Conservation (phyloP, 1,140 invertebrate species). For the Nomia melanderi region DNA sequence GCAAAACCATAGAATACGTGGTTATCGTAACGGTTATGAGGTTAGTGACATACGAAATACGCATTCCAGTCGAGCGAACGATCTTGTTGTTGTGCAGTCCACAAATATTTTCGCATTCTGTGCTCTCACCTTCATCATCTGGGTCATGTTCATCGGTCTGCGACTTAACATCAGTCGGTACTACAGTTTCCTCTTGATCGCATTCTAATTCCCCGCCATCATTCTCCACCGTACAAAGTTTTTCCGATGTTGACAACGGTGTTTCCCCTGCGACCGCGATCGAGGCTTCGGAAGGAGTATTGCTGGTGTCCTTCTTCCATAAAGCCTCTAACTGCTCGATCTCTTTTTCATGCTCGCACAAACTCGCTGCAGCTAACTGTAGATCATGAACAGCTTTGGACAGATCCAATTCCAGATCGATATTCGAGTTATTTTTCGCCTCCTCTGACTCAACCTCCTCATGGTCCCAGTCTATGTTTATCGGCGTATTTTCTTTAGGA, state of each 20-base stretch:
- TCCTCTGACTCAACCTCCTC: not conserved
- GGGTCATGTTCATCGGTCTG: slow-evolving; percentile 8
- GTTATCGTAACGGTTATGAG: slow-evolving; percentile 51
- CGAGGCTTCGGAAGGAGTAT: not conserved
- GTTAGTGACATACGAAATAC: slow-evolving; percentile 57
- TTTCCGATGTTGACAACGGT: not conserved
- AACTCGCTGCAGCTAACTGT: slow-evolving; percentile 58
- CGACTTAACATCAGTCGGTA: slow-evolving; percentile 32
- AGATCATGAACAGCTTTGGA: slow-evolving; percentile 56
- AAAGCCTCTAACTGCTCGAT: slow-evolving; percentile 34
- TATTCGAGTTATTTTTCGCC: not conserved
- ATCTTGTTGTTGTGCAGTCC: not conserved
- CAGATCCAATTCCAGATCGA: slow-evolving; percentile 49
- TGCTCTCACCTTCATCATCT: slow-evolving; percentile 60
- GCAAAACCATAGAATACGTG: slow-evolving; percentile 51
- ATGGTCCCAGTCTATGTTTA: slow-evolving; percentile 11
- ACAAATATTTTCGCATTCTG: slow-evolving; percentile 47
- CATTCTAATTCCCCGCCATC: slow-evolving; percentile 24
- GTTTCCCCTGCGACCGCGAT: not conserved
- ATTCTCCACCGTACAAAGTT: not conserved
- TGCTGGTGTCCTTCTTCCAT: not conserved
- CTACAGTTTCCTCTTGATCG: slow-evolving; percentile 37
- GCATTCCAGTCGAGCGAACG: slow-evolving; percentile 29
- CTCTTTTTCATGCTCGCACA: slow-evolving; percentile 48
- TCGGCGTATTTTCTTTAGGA: slow-evolving; percentile 31